A percentile compares a stretch with the other conserved stretches of the same genome.
Conservation (phyloP, 2,797 vertebrate species). For the Champsocephalus gunnari region DNA sequence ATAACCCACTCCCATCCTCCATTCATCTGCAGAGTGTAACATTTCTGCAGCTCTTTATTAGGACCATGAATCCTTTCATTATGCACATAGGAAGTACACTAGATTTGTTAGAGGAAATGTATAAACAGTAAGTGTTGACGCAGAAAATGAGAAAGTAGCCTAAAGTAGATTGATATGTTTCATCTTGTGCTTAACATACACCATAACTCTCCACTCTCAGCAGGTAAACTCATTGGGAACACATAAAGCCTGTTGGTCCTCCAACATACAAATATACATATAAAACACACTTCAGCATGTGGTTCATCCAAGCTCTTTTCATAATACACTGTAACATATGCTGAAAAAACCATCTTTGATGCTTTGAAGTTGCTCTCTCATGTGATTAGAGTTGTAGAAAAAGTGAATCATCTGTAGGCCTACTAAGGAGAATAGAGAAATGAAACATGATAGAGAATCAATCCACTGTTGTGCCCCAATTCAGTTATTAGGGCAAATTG, state of each 20-base stretch:
- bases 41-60: conserved; percentile 15
- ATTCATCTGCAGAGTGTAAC: not conserved
- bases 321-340: conserved; percentile 1
- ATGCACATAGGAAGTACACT: not conserved
- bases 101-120: conserved; percentile 11
- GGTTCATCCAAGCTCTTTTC: not conserved
- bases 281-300: conserved; percentile 3
- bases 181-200: not conserved
- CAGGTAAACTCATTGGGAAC: not conserved
- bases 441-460: not conserved
- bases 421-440: not conserved
- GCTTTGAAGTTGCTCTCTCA: not conserved
- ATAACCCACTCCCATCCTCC: not conserved
- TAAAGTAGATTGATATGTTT: conserved; percentile 3
- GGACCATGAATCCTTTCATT: not conserved
- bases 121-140: not conserved
- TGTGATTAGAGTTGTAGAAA: not conserved
- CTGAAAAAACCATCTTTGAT: not conserved
- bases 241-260: conserved; percentile 8
- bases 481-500: not conserved
- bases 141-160: conserved; percentile 14
- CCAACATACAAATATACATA: conserved; percentile 3
- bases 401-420: not conserved
- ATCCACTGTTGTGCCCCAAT: not conserved
- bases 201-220: not conserved